These are phyloP conservation scores for Yasuhikotakia modesta DNA, from an alignment of 2,797 vertebrate species.

Conservation along the genomic window DNA sequence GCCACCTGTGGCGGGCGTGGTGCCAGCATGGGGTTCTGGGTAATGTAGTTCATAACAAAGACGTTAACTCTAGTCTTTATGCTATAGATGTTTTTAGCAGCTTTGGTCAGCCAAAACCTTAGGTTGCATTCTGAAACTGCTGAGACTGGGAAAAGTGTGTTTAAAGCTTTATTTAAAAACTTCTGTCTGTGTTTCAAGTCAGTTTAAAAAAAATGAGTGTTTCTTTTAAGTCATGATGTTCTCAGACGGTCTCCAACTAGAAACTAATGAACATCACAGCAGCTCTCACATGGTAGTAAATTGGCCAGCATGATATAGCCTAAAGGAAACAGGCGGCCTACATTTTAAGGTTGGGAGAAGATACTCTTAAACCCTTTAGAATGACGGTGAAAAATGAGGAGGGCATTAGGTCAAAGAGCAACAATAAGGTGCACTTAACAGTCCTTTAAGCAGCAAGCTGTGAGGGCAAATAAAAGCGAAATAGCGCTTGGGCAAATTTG, in stretches of 20 bases:
- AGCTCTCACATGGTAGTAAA: slow-evolving; percentile 8
- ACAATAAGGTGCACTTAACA: slow-evolving; percentile 16
- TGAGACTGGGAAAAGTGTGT: slow-evolving; percentile 22
- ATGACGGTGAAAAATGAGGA: slow-evolving; percentile 45
- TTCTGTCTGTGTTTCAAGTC: neutral
- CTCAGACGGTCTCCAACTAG: neutral
- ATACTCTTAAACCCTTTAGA: slow-evolving; percentile 22
- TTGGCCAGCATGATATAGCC: slow-evolving; percentile 35
- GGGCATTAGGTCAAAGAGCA: slow-evolving; percentile 21
- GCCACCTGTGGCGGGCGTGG: no score
- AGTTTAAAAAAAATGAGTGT: neutral
- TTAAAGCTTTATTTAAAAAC: neutral
- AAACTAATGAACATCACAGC: slow-evolving; percentile 8
- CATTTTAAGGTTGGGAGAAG: slow-evolving; percentile 42
- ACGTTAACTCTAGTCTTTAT: no score
- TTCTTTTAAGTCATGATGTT: slow-evolving; percentile 5
- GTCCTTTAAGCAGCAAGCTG: slow-evolving; percentile 7
- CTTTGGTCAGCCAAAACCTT: slow-evolving; percentile 15
- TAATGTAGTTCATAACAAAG: no score
- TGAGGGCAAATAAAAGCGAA: slow-evolving; percentile 26
- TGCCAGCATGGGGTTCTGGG: no score
- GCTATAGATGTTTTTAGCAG: slow-evolving; percentile 13
- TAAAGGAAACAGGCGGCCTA: slow-evolving; percentile 33
- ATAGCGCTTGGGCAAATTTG: neutral
- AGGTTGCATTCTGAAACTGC: slow-evolving; percentile 19